phyloP scores from a whole-genome alignment of 2,888 invertebrate species.

The Pheosia gnoma region DNA sequence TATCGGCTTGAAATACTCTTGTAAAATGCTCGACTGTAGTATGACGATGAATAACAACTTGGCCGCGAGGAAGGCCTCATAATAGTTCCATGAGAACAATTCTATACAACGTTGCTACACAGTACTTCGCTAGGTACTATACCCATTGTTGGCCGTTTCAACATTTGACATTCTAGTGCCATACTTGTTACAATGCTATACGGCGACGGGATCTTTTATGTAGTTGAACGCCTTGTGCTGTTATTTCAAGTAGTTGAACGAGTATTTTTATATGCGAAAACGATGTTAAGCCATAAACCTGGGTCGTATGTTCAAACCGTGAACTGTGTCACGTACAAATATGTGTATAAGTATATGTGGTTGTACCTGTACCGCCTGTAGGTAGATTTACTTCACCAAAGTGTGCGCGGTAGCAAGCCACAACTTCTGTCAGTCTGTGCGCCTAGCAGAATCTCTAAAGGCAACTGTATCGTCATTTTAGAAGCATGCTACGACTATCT shows the following conservation, averaged over 20 bases:
- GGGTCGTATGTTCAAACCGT: constrained; percentile 37
- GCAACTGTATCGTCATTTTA: no score
- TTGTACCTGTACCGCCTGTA: no score
- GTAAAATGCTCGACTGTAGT: constrained; percentile 24
- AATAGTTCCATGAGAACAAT: constrained; percentile 62
- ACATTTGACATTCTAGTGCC: constrained; percentile 50
- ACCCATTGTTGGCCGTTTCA: constrained; percentile 60
- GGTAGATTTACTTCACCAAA: no score
- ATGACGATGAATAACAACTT: constrained; percentile 35
- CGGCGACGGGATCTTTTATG: constrained; percentile 33
- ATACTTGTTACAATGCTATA: constrained; percentile 38
- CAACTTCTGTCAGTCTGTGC: no score
- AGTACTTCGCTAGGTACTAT: constrained; percentile 61
- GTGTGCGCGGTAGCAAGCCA: no score
- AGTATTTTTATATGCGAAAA: constrained; percentile 47
- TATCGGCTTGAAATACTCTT: constrained; percentile 8
- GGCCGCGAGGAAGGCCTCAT: constrained; percentile 45
- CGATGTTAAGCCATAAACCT: constrained; percentile 53
- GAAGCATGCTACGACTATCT: no score
- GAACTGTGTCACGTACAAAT: constrained; percentile 45
- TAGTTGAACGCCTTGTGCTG: constrained; percentile 40
- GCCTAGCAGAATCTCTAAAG: no score
- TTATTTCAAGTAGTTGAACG: constrained; percentile 33
- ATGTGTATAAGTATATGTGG: constrained; percentile 21
- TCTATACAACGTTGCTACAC: constrained; percentile 56